These are phyloP conservation scores for Pseudocheirus occidentalis DNA, from an alignment of 2,797 vertebrate species.

Conservation along the genomic window DNA sequence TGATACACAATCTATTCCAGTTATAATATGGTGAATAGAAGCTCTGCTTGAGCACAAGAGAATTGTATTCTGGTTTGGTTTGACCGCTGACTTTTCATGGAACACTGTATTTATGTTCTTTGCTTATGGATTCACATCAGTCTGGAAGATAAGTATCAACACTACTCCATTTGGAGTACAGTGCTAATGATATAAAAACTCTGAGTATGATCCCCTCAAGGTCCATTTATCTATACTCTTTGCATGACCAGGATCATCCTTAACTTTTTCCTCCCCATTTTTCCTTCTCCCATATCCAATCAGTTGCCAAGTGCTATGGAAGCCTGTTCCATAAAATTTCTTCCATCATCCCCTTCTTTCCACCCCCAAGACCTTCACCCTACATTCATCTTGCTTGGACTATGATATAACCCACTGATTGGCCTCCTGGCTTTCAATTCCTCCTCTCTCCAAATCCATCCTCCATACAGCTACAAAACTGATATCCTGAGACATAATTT, in stretches of 20 bases:
- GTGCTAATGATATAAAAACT: neutral
- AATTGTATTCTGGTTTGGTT: neutral
- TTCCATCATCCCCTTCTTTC: neutral
- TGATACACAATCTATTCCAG: neutral
- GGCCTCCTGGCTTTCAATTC: neutral
- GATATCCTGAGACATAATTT: neutral
- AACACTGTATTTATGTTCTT: neutral
- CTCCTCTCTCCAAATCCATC: neutral
- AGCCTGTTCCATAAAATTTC: neutral
- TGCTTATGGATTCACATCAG: neutral
- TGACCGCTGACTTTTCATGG: neutral
- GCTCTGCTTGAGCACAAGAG: neutral
- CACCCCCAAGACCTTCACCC: neutral
- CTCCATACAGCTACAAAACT: neutral
- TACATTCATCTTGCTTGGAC: neutral
- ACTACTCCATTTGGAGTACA: neutral
- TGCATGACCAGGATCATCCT: neutral
- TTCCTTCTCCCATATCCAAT: neutral
- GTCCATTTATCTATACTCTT: neutral
- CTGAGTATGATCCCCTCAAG: neutral
- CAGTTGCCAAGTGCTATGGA: neutral
- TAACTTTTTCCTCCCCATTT: neutral
- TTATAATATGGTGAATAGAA: conserved; percentile 1
- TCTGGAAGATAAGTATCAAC: neutral
- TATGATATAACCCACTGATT: neutral